These are phyloP conservation scores for Umimayanthus kanabou DNA, from an alignment of 92 coral and sea anemone species.

Conservation along the genomic window DNA sequence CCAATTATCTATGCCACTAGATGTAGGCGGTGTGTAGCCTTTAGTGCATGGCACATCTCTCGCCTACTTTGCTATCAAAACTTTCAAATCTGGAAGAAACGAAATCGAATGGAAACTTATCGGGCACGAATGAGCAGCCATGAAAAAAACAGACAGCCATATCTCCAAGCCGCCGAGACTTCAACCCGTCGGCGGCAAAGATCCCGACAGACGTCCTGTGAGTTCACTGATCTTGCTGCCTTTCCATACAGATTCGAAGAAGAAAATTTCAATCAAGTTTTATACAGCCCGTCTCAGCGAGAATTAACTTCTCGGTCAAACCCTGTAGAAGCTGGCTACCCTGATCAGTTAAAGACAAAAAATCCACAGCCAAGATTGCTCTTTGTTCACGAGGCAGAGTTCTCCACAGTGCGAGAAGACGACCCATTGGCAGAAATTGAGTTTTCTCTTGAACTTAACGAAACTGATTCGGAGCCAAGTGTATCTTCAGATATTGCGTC, in stretches of 20 bases:
- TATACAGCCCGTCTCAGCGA: neutral
- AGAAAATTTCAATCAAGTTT: neutral
- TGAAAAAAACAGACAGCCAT: neutral
- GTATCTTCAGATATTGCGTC: neutral
- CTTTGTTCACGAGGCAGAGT: neutral
- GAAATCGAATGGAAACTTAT: conserved; percentile 21
- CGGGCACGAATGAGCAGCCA: neutral
- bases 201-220: neutral
- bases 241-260: conserved; percentile 4
- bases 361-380: neutral
- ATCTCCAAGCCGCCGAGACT: neutral
- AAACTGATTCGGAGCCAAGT: neutral
- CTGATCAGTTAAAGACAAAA: neutral
- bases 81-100: neutral
- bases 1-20: conserved; percentile 25
- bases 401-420: neutral
- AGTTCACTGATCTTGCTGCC: conserved; percentile 6
- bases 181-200: neutral
- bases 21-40: conserved; percentile 2
- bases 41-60: neutral
- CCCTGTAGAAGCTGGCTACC: neutral
- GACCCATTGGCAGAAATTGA: neutral
- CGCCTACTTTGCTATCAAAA: conserved; percentile 15
- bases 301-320: neutral
- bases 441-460: neutral